Percentiles rank a stretch among this genome's conserved stretches.
phyloP scores from a whole-genome alignment of 1,140 invertebrate genomes.

The Drosophila lacteicornis region DNA sequence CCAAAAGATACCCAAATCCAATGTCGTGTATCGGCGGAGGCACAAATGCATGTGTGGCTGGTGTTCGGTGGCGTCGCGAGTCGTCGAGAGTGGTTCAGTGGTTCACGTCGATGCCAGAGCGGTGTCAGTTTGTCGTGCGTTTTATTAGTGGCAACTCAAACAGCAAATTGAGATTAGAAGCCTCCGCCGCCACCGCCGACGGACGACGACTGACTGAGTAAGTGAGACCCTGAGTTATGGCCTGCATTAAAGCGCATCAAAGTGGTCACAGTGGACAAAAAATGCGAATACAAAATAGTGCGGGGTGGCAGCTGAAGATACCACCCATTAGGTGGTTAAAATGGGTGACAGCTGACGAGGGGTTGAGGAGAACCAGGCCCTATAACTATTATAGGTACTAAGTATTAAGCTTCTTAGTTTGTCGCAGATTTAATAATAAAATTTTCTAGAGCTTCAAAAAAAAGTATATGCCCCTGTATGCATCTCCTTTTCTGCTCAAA shows the following conservation, averaged over 20 bases:
- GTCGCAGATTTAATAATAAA: too few relatives aligned
- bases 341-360: slow-evolving; percentile 7
- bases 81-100: slow-evolving; percentile 28
- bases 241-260: slow-evolving; percentile 64
- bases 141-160: slow-evolving; percentile 77
- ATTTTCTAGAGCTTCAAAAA: too few relatives aligned
- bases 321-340: slow-evolving; percentile 30
- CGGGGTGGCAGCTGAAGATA: neutral
- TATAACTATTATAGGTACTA: too few relatives aligned
- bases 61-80: slow-evolving; percentile 7
- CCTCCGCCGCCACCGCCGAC: slow-evolving; percentile 30
- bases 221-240: slow-evolving; percentile 67
- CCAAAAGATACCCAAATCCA: slow-evolving; percentile 24
- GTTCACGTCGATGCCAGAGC: slow-evolving; percentile 8
- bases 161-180: slow-evolving; percentile 68
- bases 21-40: slow-evolving; percentile 34
- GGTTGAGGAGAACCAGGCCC: too few relatives aligned
- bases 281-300: slow-evolving; percentile 4
- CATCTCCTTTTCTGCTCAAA: neutral
- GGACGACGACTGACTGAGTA: slow-evolving; percentile 45
- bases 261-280: slow-evolving; percentile 26
- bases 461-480: neutral
- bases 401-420: too few relatives aligned
- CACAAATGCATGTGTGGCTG: slow-evolving; percentile 42
- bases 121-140: slow-evolving; percentile 62